Evolutionary conservation across 2,797 vertebrate species (phyloP).

Genomic region (Brotogeris chrysoptera): DNA sequence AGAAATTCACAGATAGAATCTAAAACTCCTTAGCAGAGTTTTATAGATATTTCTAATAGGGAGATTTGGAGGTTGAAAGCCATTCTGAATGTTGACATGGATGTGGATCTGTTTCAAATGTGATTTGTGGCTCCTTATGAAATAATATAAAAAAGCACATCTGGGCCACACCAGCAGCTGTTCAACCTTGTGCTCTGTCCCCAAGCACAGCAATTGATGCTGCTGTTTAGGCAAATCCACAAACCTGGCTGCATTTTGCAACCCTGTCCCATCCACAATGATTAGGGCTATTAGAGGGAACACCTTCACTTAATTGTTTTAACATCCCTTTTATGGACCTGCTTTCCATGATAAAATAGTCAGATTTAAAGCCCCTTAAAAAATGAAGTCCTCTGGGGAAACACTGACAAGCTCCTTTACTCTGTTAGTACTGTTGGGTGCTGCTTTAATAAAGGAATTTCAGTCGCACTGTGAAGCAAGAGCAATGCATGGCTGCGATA

Average conservation of each 20-base stretch:
- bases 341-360: not conserved
- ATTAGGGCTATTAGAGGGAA: not conserved
- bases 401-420: not conserved
- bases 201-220: fast-evolving
- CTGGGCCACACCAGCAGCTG: not conserved
- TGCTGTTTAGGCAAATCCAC: not conserved
- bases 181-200: not conserved
- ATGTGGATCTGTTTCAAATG: not conserved
- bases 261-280: not conserved
- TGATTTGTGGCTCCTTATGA: not conserved
- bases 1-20: not conserved
- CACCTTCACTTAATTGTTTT: constrained; percentile 22
- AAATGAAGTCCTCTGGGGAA: not conserved
- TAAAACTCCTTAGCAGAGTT: not conserved
- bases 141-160: not conserved
- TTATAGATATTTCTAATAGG: not conserved
- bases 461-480: not conserved
- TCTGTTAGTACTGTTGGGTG: not conserved
- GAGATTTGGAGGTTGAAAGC: not conserved
- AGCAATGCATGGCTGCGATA: not conserved
- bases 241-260: not conserved
- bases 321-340: not conserved
- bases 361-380: not conserved
- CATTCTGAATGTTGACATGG: not conserved
- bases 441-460: constrained; percentile 2